phyloP scores from a whole-genome alignment of 1,140 invertebrate genomes.

The Heliconius nattereri region DNA sequence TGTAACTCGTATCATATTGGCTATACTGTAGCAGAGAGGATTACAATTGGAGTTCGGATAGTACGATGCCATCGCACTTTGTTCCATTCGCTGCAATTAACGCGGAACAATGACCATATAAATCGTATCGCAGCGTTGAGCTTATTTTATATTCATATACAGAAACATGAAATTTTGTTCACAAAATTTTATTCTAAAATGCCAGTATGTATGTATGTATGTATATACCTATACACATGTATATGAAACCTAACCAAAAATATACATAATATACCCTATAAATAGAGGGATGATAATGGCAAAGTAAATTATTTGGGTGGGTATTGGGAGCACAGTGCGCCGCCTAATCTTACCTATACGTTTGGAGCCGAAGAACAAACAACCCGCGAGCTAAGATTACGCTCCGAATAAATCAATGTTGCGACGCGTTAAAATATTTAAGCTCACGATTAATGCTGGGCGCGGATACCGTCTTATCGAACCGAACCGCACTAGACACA shows the following conservation, averaged over 20 bases:
- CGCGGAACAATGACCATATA: slow-evolving; percentile 76
- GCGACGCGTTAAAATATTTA: slow-evolving; percentile 81
- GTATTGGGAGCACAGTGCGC: slow-evolving; percentile 58
- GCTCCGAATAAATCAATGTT: slow-evolving; percentile 80
- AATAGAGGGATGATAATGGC: slow-evolving; percentile 52
- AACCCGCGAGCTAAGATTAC: slow-evolving; percentile 78
- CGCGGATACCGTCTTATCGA: slow-evolving; percentile 70
- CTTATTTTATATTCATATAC: slow-evolving; percentile 54
- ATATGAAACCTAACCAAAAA: not conserved
- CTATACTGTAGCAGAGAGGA: slow-evolving; percentile 50
- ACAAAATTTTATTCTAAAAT: not conserved
- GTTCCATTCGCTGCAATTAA: slow-evolving; percentile 76
- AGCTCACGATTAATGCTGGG: slow-evolving; percentile 78
- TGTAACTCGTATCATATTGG: slow-evolving; percentile 36
- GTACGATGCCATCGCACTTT: slow-evolving; percentile 69
- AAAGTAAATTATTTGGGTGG: slow-evolving; percentile 51
- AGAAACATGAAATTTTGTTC: not conserved
- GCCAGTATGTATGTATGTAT: not conserved
- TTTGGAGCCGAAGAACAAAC: slow-evolving; percentile 79
- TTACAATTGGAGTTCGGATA: slow-evolving; percentile 66
- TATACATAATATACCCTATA: not conserved
- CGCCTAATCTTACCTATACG: slow-evolving; percentile 77
- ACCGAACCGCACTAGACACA: slow-evolving; percentile 57
- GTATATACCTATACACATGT: not conserved
- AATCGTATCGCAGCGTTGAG: slow-evolving; percentile 70